phyloP scores from a whole-genome alignment of 2,113 vertebrate genomes.

The Passer domesticus region DNA sequence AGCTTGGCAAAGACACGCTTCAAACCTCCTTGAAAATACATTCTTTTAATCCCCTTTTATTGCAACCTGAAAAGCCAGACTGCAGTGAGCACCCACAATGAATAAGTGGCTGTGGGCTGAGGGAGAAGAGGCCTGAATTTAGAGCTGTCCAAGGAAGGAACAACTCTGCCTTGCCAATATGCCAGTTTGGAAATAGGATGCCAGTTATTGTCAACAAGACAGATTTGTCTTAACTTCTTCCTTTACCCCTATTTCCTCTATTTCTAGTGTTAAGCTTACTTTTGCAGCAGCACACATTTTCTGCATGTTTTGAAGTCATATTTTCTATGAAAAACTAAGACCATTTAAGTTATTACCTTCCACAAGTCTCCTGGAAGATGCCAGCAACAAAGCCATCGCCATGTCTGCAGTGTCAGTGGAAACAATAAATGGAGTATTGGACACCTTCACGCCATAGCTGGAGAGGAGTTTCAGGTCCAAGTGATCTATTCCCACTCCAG shows the following conservation, averaged over 20 bases:
- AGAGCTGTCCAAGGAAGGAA: not conserved
- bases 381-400: conserved; percentile 80
- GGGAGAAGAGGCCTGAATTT: not conserved
- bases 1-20: not conserved
- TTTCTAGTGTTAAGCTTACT: not conserved
- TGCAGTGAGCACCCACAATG: not conserved
- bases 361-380: conserved; percentile 76
- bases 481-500: conserved; percentile 81
- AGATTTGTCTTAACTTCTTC: not conserved
- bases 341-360: conserved; percentile 68
- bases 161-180: not conserved
- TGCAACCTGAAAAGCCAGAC: not conserved
- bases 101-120: not conserved
- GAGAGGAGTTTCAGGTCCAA: conserved; percentile 76
- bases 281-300: not conserved
- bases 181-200: not conserved
- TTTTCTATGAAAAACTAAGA: not conserved
- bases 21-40: not conserved
- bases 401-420: conserved; percentile 79
- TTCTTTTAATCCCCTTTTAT: not conserved
- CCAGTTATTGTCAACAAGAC: not conserved
- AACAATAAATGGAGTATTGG: conserved; percentile 77
- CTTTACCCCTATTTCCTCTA: not conserved
- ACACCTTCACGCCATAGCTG: conserved; percentile 75
- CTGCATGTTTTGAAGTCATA: not conserved